These are phyloP conservation scores for Panorpa germanica DNA, from an alignment of 2,888 invertebrate genomes.

Conservation along the genomic window DNA sequence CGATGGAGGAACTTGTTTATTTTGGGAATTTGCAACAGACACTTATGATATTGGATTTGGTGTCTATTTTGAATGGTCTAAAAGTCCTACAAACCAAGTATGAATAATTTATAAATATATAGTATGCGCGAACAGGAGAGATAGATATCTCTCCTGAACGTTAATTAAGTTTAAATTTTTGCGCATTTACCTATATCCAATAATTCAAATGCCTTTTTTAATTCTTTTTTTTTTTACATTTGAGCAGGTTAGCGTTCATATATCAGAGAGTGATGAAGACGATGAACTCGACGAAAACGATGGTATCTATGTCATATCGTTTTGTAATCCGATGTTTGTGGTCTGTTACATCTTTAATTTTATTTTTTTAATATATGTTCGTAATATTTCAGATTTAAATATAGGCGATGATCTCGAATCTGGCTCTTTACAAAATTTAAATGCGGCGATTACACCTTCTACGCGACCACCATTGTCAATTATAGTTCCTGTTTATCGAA, in stretches of 20 bases:
- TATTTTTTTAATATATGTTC: conserved; percentile 3
- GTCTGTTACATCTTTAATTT: conserved; percentile 1
- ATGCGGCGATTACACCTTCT: conserved; percentile 11
- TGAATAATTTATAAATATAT: no score
- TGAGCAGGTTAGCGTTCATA: conserved; percentile 80
- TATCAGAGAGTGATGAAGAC: conserved; percentile 89
- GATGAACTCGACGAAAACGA: conserved; percentile 49
- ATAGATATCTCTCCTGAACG: no score
- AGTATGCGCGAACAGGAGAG: no score
- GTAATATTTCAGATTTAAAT: conserved; percentile 16
- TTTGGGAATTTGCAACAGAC: conserved; percentile 99
- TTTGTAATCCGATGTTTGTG: conserved; percentile 3
- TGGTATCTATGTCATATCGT: conserved; percentile 10
- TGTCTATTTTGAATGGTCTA: conserved; percentile 95
- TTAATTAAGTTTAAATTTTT: no score
- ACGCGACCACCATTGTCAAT: conserved; percentile 35
- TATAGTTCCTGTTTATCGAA: conserved; percentile 84
- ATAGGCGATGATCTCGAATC: conserved; percentile 41
- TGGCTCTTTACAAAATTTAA: conserved; percentile 22
- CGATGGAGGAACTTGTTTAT: conserved; percentile 76
- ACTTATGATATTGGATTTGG: conserved; percentile 96
- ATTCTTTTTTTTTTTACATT: no score
- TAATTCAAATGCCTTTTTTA: no score
- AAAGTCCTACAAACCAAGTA: conserved; percentile 56
- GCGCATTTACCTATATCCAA: no score